Base-by-base conservation (phyloP, 2,888 invertebrate species). In the Phaedon cochleariae region DNA sequence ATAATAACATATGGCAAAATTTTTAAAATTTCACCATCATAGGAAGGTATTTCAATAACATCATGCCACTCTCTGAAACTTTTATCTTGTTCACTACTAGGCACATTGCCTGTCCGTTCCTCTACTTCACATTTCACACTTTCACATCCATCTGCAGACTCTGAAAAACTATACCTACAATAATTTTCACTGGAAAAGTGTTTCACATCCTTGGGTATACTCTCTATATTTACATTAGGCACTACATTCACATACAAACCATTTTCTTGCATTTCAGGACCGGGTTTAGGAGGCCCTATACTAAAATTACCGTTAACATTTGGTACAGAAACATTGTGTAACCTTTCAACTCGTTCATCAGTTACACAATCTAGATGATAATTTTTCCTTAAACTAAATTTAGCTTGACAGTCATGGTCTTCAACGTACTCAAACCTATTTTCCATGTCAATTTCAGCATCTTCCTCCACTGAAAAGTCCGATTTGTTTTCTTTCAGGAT, bases 1-100 rank as follows among this genome's bases (percentile, higher is more conserved):
- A 96, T 93, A 84, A 96, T 92, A 86, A 96, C 96, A 87, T 98
- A 98, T 86, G 97, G 97, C 90, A 97, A 89, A 87, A 97, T 94
- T 84, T 94, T 89, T 82, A 97, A 89, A 81, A 89, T 86, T 82
- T 93, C 92, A 80, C 91, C 92, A 80, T 93, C 89, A 78, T 88
- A 89, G 68, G 93, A 90, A 79, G 88, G 86, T 79, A 88, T 86
- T 75, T 91, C 90, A 73, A 92, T 89, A 81, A 94, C 91, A 86
- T 96, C 92, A 84, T 96, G 93, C 96, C 97, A 98, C 86, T 96
- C 94, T 74, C 92, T 89, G 87, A 97, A 98, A 74, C 72, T 64
- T 62, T 64, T 61, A 71, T 62, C 72, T 15, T 41, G 41, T 64
- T 73, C 73, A 72, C 72, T 70, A 69, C 55, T 62, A 73, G 66